Evolutionary conservation across 2,113 vertebrate genomes (phyloP), one percentile per base, ranked within the genome.

Genomic region (Naja naja): DNA sequence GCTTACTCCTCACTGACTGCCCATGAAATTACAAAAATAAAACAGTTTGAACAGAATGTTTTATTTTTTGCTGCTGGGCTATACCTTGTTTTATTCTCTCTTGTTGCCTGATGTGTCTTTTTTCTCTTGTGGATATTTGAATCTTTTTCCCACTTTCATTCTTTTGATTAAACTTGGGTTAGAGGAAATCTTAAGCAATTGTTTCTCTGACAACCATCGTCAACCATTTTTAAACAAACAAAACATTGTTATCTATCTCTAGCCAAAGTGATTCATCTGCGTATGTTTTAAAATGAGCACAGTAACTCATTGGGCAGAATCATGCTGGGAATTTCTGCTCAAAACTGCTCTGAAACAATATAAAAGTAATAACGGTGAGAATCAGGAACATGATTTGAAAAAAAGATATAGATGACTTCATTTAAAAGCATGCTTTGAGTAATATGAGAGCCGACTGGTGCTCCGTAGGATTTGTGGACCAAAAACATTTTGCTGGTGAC

Each of bases 361-460:
- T 95, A 39, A 0, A 2, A 90, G 54, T 91, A 93, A 93, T 92
- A 45, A 49, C n/a, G 27, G 94, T 93, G 93, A 85, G 25, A 91
- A 94, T 93, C 92, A 96, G 94, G 93, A 92, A 91, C 34, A 89
- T 4, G 10, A 58, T 56, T 94, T 95, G 93, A 95, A 34, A 39
- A 94, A 85, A 89, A 10, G 88, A 34, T 93, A 92, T 91, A 93
- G 92, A 93, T 96, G 90, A 97, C 60, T 95, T 96, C 87, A 95
- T 95, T 95, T 88, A 95, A 94, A 55, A 89, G 86, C 81, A 60
- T 23, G 64, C 93, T 87, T 94, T 89, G 87, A 94, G 93, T 47
- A 94, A 93, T 39, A 52, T 43, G 3, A 10, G 25, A 69, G 89
- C 23, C 20, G 81, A 49, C 56, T 88, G 91, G 1, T n/a, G 14